These are phyloP conservation scores for Drosophila ambigua DNA, from an alignment of 1,140 invertebrate genomes.

Conservation along the genomic window DNA sequence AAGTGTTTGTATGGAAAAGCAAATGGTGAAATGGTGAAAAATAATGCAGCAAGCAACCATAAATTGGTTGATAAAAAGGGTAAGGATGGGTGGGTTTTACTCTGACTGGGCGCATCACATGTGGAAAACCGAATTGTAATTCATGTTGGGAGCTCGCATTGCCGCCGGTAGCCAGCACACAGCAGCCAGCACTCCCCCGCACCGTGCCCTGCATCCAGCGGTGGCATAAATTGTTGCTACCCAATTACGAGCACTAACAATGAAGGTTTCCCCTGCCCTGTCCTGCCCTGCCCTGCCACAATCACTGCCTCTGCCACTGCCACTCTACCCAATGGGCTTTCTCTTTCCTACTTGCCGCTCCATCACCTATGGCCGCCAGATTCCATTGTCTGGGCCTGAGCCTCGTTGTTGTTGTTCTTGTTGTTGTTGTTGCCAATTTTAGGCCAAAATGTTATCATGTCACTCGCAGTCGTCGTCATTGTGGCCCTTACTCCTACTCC, in stretches of 20 bases:
- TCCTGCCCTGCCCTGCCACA: neutral
- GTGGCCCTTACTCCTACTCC: slow-evolving; percentile 20
- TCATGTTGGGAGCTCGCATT: slow-evolving; percentile 42
- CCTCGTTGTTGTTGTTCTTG: slow-evolving; percentile 38
- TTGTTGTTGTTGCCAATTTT: slow-evolving; percentile 73
- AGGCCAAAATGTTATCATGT: slow-evolving; percentile 82
- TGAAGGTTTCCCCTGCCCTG: slow-evolving; percentile 34
- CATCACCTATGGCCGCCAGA: slow-evolving; percentile 16
- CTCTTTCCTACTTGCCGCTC: slow-evolving; percentile 21
- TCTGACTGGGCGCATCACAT: slow-evolving; percentile 56
- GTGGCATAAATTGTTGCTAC: slow-evolving; percentile 80
- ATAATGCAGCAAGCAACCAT: slow-evolving; percentile 43
- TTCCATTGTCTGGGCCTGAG: slow-evolving; percentile 61
- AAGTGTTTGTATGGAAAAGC: slow-evolving; percentile 45
- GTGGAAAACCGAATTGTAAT: slow-evolving; percentile 67
- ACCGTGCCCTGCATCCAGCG: slow-evolving; percentile 19
- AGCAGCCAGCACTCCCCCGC: slow-evolving; percentile 3
- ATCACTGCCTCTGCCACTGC: too few relatives aligned
- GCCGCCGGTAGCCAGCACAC: too few relatives aligned
- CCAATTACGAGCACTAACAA: slow-evolving; percentile 82
- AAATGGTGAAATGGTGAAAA: slow-evolving; percentile 50
- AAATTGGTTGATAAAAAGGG: too few relatives aligned
- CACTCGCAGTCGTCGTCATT: slow-evolving; percentile 76
- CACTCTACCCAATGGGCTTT: slow-evolving; percentile 3
- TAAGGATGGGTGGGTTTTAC: slow-evolving; percentile 18